These are phyloP conservation scores for Trissolcus brochymenae DNA, from an alignment of 2,888 invertebrate genomes.

Conservation along the genomic window DNA sequence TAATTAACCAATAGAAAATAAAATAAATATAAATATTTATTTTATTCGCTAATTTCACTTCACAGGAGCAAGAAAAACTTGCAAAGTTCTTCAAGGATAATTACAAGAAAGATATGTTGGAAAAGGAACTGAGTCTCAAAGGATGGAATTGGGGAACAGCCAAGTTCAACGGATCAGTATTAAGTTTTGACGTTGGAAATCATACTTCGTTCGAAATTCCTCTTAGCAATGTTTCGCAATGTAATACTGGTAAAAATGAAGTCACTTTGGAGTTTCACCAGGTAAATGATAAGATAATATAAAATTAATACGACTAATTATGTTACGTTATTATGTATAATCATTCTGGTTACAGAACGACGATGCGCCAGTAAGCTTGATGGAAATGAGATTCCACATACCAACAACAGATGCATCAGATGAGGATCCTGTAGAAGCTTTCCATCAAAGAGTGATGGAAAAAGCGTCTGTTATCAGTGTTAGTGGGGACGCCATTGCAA, in stretches of 20 bases:
- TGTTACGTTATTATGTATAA: not conserved
- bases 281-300: constrained; percentile 75
- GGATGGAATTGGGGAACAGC: constrained; percentile 99
- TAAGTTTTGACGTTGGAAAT: constrained; percentile 89
- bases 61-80: constrained; percentile 93
- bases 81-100: constrained; percentile 90
- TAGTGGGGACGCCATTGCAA: constrained; percentile 98
- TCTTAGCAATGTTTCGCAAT: constrained; percentile 95
- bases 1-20: not conserved
- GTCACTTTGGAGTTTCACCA: constrained; percentile 98
- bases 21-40: no score
- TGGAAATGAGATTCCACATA: constrained; percentile 99
- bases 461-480: constrained; percentile 99
- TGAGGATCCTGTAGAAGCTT: constrained; percentile 96
- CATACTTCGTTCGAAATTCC: constrained; percentile 97
- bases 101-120: constrained; percentile 91
- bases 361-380: constrained; percentile 96
- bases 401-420: constrained; percentile 93
- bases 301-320: not conserved
- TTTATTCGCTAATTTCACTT: not conserved
- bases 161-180: constrained; percentile 91
- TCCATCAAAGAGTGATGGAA: constrained; percentile 96
- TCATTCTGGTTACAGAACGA: constrained; percentile 85
- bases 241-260: constrained; percentile 97
- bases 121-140: constrained; percentile 94